Percentiles rank a stretch among this genome's conserved stretches.
These are phyloP conservation scores for Branchellion lobata DNA, from an alignment of 2,888 invertebrate species.

Conservation along the genomic window DNA sequence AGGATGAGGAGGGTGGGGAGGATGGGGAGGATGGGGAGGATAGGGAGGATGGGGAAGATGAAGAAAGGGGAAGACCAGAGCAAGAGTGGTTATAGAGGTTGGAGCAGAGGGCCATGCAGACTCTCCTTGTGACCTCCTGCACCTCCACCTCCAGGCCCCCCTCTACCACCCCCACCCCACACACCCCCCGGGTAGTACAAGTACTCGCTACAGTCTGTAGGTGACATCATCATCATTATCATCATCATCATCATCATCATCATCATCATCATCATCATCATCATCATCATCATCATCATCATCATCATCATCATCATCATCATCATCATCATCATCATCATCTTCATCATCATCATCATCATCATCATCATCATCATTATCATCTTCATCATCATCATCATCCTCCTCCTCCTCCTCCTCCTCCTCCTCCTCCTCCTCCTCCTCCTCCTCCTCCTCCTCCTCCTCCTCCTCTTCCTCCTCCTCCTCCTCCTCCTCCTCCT, in stretches of 20 bases:
- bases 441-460: too few species aligned
- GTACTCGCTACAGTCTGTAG: slow-evolving; percentile 33
- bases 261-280: slow-evolving; percentile 15
- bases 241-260: slow-evolving; percentile 7
- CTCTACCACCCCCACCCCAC: not conserved
- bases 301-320: slow-evolving; percentile 19
- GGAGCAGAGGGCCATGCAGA: slow-evolving; percentile 39
- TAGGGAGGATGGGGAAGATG: too few species aligned
- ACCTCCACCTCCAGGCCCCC: not conserved
- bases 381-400: not conserved
- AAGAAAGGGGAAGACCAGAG: too few species aligned
- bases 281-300: slow-evolving; percentile 31
- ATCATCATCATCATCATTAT: not conserved
- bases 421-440: not conserved
- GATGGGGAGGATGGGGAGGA: too few species aligned
- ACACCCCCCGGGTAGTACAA: slow-evolving; percentile 21
- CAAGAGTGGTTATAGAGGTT: slow-evolving; percentile 35
- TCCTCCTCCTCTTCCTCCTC: too few species aligned
- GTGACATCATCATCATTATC: slow-evolving; percentile 6
- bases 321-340: slow-evolving; percentile 25
- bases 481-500: too few species aligned
- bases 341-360: not conserved
- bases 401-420: not conserved
- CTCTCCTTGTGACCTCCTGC: slow-evolving; percentile 15
- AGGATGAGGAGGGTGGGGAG: too few species aligned